Evolutionary conservation across 2,888 invertebrate species (phyloP).

Genomic region (Drosophila paracracens): DNA sequence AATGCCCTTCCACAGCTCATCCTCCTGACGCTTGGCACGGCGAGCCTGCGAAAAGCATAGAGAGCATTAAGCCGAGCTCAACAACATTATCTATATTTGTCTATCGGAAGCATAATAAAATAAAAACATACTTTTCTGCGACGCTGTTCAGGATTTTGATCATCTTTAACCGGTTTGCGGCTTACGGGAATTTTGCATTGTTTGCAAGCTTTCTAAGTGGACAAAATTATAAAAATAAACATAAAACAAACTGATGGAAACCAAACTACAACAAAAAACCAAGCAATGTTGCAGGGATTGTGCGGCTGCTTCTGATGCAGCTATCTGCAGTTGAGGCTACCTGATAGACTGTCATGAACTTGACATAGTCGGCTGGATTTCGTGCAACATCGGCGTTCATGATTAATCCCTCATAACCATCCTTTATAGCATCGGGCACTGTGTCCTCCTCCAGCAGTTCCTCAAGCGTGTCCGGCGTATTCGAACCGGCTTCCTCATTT

Average conservation of each 20-base stretch:
- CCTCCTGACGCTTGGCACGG: slow-evolving; percentile 82
- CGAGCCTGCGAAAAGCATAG: slow-evolving; percentile 66
- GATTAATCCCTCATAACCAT: slow-evolving; percentile 82
- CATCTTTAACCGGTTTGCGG: slow-evolving; percentile 48
- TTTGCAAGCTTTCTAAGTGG: slow-evolving; percentile 82
- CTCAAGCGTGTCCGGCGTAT: slow-evolving; percentile 58
- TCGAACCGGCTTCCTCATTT: slow-evolving; percentile 42
- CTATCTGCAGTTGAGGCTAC: slow-evolving; percentile 53
- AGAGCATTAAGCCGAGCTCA: not conserved
- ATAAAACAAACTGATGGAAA: slow-evolving; percentile 35
- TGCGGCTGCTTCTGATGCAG: not conserved
- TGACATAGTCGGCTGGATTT: slow-evolving; percentile 82
- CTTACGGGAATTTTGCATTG: slow-evolving; percentile 81
- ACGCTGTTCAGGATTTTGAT: slow-evolving; percentile 27
- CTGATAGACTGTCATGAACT: slow-evolving; percentile 84
- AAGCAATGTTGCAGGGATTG: not conserved
- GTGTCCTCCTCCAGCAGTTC: slow-evolving; percentile 54
- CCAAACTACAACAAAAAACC: slow-evolving; percentile 9
- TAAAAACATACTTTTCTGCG: slow-evolving; percentile 74
- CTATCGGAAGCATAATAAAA: slow-evolving; percentile 30
- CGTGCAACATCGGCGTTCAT: slow-evolving; percentile 82
- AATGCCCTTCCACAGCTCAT: slow-evolving; percentile 85
- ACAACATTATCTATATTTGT: not conserved
- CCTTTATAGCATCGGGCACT: slow-evolving; percentile 37
- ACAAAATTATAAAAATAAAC: slow-evolving; percentile 51